A percentile compares a stretch with the other conserved stretches of the same genome.
phyloP scores from a whole-genome alignment of 2,113 vertebrate species.

The Ictidomys tridecemlineatus region DNA sequence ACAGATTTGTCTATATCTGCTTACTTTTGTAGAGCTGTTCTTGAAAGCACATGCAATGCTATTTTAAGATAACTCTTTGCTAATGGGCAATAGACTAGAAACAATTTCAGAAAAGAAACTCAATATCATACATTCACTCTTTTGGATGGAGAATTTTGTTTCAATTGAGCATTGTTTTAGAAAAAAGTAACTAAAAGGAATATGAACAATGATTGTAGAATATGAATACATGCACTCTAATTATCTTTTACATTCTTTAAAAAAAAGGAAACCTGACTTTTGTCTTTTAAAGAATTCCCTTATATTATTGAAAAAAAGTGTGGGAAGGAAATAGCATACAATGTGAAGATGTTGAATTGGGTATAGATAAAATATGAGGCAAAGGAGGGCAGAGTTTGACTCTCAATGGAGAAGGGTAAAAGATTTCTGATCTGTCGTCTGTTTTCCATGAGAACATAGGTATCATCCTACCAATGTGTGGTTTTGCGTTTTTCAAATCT shows the following conservation, averaged over 20 bases:
- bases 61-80: neutral
- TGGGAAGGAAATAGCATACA: neutral
- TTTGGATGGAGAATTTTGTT: neutral
- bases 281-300: slow-evolving; percentile 3
- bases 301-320: neutral
- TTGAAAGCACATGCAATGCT: neutral
- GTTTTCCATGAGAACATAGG: neutral
- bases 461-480: neutral
- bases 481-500: neutral
- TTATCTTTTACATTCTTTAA: neutral
- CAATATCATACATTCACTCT: neutral
- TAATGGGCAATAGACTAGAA: neutral
- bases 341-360: neutral
- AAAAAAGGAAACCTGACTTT: neutral
- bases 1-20: neutral
- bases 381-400: neutral
- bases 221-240: neutral
- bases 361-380: neutral
- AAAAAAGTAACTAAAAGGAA: neutral
- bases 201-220: neutral
- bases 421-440: neutral
- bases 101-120: neutral
- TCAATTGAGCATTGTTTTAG: neutral
- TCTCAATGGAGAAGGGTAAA: neutral
- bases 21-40: slow-evolving; percentile 34